Evolutionary conservation across 2,113 vertebrate genomes (phyloP), one percentile per base, ranked within the genome.

Genomic region (Pelmatolapia mariae): DNA sequence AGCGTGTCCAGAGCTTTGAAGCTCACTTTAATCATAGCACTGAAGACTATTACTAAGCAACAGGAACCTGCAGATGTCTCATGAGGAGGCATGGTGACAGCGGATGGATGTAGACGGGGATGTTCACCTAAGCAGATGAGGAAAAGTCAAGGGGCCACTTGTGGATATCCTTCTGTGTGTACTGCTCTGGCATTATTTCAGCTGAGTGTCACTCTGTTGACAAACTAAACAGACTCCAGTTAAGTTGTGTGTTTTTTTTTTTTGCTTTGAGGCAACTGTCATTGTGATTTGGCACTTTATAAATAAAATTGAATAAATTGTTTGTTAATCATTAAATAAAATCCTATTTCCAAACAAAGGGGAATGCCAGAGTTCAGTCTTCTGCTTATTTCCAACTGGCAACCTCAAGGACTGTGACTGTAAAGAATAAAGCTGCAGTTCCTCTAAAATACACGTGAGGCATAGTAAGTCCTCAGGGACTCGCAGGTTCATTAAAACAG

Each of bases 21-120:
- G 96, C 95, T 96, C 94, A 94, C 91, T 90, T 92, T 96, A 92
- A 96, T 96, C 96, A 96, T 83, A 86, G 87, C 93, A 71, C 96
- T 96, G 95, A 91, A 89, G 94, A 93, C 54, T 59, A 96, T 96
- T 96, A 95, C 97, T 95, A 97, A 96, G 96, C 96, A 97, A 96
- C 96, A 94, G 94, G 89, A 96, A 96, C 92, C 95, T 89, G 89
- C 92, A 90, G 92, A 93, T 86, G 91, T 96, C 95, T 97, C 94
- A 80, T 81, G 54, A 93, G 92, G 89, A 82, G 8, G 73, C 56
- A 31, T 43, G 85, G 86, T 86, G 90, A 87, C 57, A 38, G 87
- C 4, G 59, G 73, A 71, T 45, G 45, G 31, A 87, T 76, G 22
- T 29, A 45, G 68, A 76, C 2, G 4, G 73, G 85, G 81, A 86